Evolutionary conservation across 2,888 invertebrate genomes (phyloP), one percentile per base, ranked within the genome.

Genomic region (Agrochola macilenta): DNA sequence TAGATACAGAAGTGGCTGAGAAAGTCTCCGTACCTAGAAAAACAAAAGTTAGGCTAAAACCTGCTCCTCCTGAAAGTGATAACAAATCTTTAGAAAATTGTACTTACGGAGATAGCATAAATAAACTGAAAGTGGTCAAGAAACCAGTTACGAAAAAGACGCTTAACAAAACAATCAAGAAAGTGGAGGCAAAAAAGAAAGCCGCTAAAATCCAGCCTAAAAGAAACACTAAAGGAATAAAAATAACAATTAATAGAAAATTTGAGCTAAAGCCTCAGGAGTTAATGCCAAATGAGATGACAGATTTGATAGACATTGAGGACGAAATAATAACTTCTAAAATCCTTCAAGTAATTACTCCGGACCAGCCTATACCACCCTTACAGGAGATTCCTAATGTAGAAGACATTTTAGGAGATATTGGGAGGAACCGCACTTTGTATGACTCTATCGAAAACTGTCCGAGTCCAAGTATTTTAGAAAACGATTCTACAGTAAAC

Each of bases 231-330:
- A 80, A 85, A 72, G 12, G 49, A 43, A 68, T 66, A 57, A 69
- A 74, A 72, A 23, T 30, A 35, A 43, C 14, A 9, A 12, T 26
- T 60, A 30, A 63, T 26, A 69, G 26, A 39, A 49, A 66, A 39
- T 26, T 12, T 14, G 78, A 78, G 17, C 14, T n/a, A 20, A 82
- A 77, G 8, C 35, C 63, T 43, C 57, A 39, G 5, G 46, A 20
- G 5, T 43, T 63, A 54, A 43, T 64, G 12, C n/a, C 68, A 11
- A 58, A 60, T 26, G 66, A 78, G 3, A 60, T 76, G 35, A 17
- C 81, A n/a, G 79, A 76, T 20, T 54, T 78, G 9, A 61, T 86
- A 64, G 92, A 93, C 79, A 83, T 93, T 66, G 92, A 94, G 84
- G 87, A 92, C 30, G 88, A 91, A 78, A 87, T 93, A 74, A 52